Conservation (phyloP, 2,113 vertebrate genomes). For the Hippocampus comes region DNA sequence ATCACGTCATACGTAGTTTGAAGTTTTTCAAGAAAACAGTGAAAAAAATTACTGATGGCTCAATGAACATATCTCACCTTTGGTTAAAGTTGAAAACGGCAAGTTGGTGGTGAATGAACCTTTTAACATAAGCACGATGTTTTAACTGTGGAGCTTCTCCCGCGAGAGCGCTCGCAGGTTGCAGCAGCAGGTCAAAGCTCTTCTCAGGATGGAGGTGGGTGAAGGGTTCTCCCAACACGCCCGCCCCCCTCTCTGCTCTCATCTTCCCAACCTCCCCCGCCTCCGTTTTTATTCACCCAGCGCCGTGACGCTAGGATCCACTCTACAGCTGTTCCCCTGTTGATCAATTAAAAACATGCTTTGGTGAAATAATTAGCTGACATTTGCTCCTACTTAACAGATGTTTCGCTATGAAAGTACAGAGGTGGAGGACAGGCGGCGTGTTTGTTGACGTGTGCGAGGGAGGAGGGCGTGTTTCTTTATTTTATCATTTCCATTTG, state of each 20-base stretch:
- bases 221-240: conserved; percentile 14
- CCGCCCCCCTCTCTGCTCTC: conserved; percentile 4
- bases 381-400: conserved; percentile 74
- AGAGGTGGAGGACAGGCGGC: conserved; percentile 49
- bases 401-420: conserved; percentile 65
- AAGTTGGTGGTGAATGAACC: conserved; percentile 27
- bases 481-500: conserved; percentile 16
- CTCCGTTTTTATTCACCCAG: conserved; percentile 41
- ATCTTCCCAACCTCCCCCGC: neutral
- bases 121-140: conserved; percentile 43
- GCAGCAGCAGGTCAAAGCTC: conserved; percentile 43
- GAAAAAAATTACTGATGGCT: neutral
- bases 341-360: conserved; percentile 76
- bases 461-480: conserved; percentile 22
- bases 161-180: conserved; percentile 38
- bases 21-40: neutral
- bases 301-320: conserved; percentile 44
- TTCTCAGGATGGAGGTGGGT: conserved; percentile 24
- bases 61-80: neutral
- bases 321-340: conserved; percentile 72
- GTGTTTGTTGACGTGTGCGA: conserved; percentile 10
- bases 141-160: conserved; percentile 33
- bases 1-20: neutral
- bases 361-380: conserved; percentile 76
- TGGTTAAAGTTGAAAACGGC: neutral